Evolutionary conservation across 2,797 vertebrate species (phyloP), one percentile per base, ranked within the genome.

Genomic region (Mormyrops boulengeri): DNA sequence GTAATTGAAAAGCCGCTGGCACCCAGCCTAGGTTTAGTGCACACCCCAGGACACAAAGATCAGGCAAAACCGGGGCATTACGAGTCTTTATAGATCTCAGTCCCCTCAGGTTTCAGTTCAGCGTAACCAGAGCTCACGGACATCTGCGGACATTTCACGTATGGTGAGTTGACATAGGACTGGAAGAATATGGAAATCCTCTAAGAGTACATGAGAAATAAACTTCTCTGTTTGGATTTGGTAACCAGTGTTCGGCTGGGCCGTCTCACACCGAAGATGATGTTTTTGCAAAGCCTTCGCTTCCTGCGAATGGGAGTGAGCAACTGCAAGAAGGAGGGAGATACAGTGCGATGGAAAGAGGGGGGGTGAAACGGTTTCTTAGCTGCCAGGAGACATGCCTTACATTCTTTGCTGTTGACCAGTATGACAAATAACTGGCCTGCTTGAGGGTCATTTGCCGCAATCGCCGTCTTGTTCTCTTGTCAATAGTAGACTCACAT

Each of bases 131-230:
- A 44, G 38, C 55, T n/a, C 55, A 9, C 26, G 47, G 30, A 84
- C 26, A 7, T 69, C 69, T 82, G 50, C 49, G 44, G 84, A 62
- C 50, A 62, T 89, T 88, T 88, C 69, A 38, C 53, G 50, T 55
- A 19, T 0, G 44, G 85, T 82, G 34, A 88, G 85, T 66, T 89
- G 49, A 26, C n/a, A n/a, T 53, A 49, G 87, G 53, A 7, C 77
- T 52, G 86, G 52, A 85, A 62, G 49, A 73, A 66, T 38, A 84
- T 53, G 53, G 89, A 90, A 88, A 47, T 90, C 66, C 85, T 90
- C 87, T 49, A 38, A 84, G 41, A 57, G 53, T 30, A 90, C 60
- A 19, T 53, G 87, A 57, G 22, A 69, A 88, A 66, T 85, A 90
- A 41, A n/a, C 41, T 53, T 38, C 49, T 53, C 30, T 22, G 22